These are phyloP conservation scores for Ganaspis brasiliensis DNA, from an alignment of 2,888 invertebrate genomes.

Conservation along the genomic window DNA sequence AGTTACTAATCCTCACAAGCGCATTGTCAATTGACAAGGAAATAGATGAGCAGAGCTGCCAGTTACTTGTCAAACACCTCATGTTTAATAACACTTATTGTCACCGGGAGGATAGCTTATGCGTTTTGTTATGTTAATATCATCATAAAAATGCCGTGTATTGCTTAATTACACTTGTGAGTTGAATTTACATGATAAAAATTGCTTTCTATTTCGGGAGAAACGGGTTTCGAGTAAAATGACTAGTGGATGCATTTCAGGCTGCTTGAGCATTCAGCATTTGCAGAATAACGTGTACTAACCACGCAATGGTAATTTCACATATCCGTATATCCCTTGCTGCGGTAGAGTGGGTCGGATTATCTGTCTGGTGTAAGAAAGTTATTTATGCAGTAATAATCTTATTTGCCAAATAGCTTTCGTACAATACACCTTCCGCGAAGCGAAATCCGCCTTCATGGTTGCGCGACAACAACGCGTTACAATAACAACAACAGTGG, in stretches of 20 bases:
- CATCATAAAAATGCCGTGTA: background rate
- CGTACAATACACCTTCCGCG: conserved; percentile 64
- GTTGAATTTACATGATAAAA: no score
- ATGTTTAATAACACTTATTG: conserved; percentile 6
- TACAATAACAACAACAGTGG: conserved; percentile 58
- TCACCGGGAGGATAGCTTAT: background rate
- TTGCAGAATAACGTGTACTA: conserved; percentile 22
- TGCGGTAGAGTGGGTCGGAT: conserved; percentile 51
- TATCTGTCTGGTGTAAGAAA: conserved; percentile 69
- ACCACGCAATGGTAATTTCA: conserved; percentile 40
- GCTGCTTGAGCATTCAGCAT: background rate
- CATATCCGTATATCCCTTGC: conserved; percentile 45
- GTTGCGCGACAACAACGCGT: conserved; percentile 50
- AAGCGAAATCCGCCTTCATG: conserved; percentile 54
- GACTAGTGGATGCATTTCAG: background rate
- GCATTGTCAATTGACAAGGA: background rate
- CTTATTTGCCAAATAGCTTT: conserved; percentile 76
- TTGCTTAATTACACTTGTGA: background rate
- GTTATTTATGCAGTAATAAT: conserved; percentile 78
- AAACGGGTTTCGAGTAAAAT: background rate
- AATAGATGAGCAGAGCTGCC: background rate
- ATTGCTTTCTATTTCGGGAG: no score
- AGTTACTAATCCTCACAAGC: background rate
- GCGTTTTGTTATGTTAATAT: no score
- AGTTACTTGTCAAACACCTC: background rate